Evolutionary conservation across 2,888 invertebrate species (phyloP), one percentile per base, ranked within the genome.

Genomic region (Stenchaetothrips biformis): DNA sequence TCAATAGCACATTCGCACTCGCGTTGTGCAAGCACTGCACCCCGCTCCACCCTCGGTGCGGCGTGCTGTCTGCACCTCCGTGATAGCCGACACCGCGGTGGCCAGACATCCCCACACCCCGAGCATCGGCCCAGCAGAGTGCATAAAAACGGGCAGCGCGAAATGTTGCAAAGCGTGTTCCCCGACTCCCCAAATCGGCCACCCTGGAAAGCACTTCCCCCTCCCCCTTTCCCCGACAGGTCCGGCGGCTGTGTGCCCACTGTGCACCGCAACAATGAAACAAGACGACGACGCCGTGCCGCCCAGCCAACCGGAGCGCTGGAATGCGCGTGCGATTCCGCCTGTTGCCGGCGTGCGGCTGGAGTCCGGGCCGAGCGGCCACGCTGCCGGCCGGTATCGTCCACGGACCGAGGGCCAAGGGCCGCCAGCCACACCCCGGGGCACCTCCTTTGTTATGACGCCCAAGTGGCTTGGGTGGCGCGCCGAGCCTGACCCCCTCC

Each of bases 241-340:
- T 37, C 53, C 16, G 53, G 53, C 53, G 13, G 53, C 53, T 13
- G 37, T 4, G 37, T 37, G 37, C 37, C 37, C 37, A 4, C 37
- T 37, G 37, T 8, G 53, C 53, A 4, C 21, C 21, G 21, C 67
- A 74, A 74, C 21, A 74, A 74, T 74, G 67, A 74, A 74, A 74
- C 67, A 74, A 74, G 67, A 74, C 67, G 9, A 74, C 67, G 67
- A 67, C 25, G 53, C 11, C 53, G 11, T 2, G 21, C 53, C 53
- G 16, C 21, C 67, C 21, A 8, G 18, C 67, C 21, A 21, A 9
- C 67, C 67, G 9, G 67, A 7, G n/a, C 18, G 16, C 13, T 13
- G 67, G 67, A 74, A 74, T 74, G 67, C 25, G 67, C 25, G 67
- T 25, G 67, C 67, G 67, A 74, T 74, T 74, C n/a, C 18, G n/a